Percentiles rank a stretch among this genome's conserved stretches.
Evolutionary conservation across 1,140 invertebrate species (phyloP).

Genomic region (Sipha flava): DNA sequence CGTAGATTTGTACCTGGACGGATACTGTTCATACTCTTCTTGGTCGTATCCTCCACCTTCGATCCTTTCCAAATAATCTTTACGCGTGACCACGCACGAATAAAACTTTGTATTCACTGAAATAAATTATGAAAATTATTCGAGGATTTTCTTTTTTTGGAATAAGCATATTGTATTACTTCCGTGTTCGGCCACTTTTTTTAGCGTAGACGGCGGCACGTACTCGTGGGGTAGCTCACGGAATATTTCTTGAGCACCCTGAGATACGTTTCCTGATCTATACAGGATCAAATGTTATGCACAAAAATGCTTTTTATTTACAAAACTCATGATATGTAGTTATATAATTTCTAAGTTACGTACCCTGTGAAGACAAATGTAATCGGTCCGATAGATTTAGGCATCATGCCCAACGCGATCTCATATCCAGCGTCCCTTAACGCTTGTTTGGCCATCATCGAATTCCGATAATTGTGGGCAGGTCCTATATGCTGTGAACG

Average conservation of each 20-base stretch:
- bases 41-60: slow-evolving; percentile 84
- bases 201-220: slow-evolving; percentile 85
- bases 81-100: slow-evolving; percentile 83
- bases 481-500: slow-evolving; percentile 82
- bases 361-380: slow-evolving; percentile 97
- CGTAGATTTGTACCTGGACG: slow-evolving; percentile 88
- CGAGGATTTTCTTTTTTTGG: too few relatives aligned
- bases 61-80: slow-evolving; percentile 86
- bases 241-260: slow-evolving; percentile 96
- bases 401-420: slow-evolving; percentile 94
- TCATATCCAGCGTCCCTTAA: slow-evolving; percentile 97
- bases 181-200: slow-evolving; percentile 93
- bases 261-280: slow-evolving; percentile 43
- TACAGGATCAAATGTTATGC: background rate
- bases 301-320: too few relatives aligned
- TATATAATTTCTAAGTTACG: too few relatives aligned
- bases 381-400: slow-evolving; percentile 92
- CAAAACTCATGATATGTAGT: too few relatives aligned
- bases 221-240: slow-evolving; percentile 96
- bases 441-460: slow-evolving; percentile 93
- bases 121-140: background rate
- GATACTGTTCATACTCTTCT: slow-evolving; percentile 85
- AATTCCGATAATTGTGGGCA: slow-evolving; percentile 96
- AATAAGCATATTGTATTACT: too few relatives aligned
- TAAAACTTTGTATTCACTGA: slow-evolving; percentile 49